These are phyloP conservation scores for Taurulus bubalis DNA, from an alignment of 2,113 vertebrate genomes.

Conservation along the genomic window DNA sequence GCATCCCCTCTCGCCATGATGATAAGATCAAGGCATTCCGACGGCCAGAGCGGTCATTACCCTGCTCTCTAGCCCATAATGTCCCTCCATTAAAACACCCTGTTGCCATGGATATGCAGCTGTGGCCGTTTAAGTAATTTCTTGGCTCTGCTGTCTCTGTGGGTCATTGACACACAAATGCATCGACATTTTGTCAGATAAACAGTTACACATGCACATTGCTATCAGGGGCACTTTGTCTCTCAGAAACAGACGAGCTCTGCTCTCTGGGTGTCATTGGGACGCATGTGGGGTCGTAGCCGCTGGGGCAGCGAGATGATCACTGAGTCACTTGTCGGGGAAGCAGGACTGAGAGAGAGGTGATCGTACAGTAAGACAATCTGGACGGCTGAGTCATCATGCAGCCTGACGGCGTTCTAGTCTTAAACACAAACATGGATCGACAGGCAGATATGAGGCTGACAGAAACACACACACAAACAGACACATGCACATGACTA, in stretches of 20 bases:
- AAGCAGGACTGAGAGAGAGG: constrained; percentile 3
- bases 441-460: constrained; percentile 30
- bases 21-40: constrained; percentile 85
- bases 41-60: constrained; percentile 78
- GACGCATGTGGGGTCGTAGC: constrained; percentile 47
- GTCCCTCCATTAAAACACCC: constrained; percentile 77
- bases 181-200: constrained; percentile 54
- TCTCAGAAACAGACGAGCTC: not conserved
- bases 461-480: constrained; percentile 50
- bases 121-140: constrained; percentile 76
- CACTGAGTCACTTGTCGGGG: constrained; percentile 27
- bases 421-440: constrained; percentile 37
- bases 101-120: constrained; percentile 75
- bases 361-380: constrained; percentile 29
- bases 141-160: constrained; percentile 62
- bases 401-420: not conserved
- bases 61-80: constrained; percentile 79
- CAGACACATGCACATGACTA: constrained; percentile 45
- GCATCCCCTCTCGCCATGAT: constrained; percentile 78
- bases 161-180: constrained; percentile 68
- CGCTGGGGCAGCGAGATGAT: constrained; percentile 18
- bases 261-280: constrained; percentile 17
- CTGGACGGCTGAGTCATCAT: constrained; percentile 28
- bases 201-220: constrained; percentile 59
- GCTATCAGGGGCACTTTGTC: constrained; percentile 9